A percentile compares a stretch with the other conserved stretches of the same genome.
These are phyloP conservation scores for Chydorus sphaericus DNA, from an alignment of 2,888 invertebrate species.

Conservation along the genomic window DNA sequence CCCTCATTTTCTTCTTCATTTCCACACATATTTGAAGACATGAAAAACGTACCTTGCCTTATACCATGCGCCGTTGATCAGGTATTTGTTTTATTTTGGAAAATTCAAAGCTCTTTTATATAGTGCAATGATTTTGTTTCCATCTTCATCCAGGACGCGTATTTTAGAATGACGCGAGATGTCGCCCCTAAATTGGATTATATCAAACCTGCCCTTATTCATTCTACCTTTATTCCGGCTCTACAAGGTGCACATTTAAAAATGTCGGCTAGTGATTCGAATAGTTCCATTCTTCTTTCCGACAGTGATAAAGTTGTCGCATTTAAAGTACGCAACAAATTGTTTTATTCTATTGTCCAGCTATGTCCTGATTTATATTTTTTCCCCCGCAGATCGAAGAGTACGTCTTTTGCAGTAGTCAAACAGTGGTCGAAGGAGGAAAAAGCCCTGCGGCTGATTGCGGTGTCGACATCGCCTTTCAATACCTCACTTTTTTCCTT, in stretches of 20 bases:
- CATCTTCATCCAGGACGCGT: constrained; percentile 57
- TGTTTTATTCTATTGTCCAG: neutral
- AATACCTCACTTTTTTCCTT: constrained; percentile 85
- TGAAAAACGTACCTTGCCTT: constrained; percentile 59
- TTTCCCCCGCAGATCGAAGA: constrained; percentile 50
- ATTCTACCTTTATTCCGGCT: constrained; percentile 81
- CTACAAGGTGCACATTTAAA: constrained; percentile 93
- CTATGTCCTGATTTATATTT: constrained; percentile 13
- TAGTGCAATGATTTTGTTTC: constrained; percentile 9
- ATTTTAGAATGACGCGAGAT: constrained; percentile 96
- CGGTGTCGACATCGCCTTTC: constrained; percentile 86
- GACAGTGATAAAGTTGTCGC: constrained; percentile 92
- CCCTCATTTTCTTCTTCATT: constrained; percentile 81
- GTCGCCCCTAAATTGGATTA: constrained; percentile 82
- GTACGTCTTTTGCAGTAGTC: constrained; percentile 96
- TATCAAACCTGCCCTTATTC: constrained; percentile 73
- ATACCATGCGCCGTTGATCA: constrained; percentile 99
- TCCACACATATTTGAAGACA: constrained; percentile 72
- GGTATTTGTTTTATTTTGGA: constrained; percentile 26
- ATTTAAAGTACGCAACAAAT: constrained; percentile 53
- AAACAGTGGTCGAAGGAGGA: constrained; percentile 85
- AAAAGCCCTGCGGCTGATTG: constrained; percentile 81
- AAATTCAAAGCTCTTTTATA: neutral
- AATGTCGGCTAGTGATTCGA: constrained; percentile 93
- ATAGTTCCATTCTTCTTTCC: constrained; percentile 85